These are phyloP conservation scores for Parnassius smintheus DNA, from an alignment of 2,888 invertebrate genomes.

Conservation along the genomic window DNA sequence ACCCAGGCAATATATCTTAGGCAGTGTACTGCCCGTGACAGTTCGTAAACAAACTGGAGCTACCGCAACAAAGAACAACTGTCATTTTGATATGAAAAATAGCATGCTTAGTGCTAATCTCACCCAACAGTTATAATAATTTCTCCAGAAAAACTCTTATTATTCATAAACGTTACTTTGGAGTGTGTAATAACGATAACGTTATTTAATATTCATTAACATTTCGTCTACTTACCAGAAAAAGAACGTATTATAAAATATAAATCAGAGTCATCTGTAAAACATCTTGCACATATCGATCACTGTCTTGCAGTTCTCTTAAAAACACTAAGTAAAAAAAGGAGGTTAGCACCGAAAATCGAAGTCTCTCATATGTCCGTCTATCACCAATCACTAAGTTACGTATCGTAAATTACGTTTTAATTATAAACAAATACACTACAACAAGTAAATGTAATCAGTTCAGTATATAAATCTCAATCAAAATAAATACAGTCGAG, in stretches of 20 bases:
- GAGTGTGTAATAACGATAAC: not conserved
- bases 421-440: conserved; percentile 54
- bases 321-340: conserved; percentile 74
- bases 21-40: conserved; percentile 82
- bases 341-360: conserved; percentile 76
- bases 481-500: conserved; percentile 79
- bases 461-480: conserved; percentile 72
- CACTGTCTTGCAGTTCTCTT: conserved; percentile 77
- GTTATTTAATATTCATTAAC: not conserved
- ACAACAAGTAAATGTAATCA: conserved; percentile 42
- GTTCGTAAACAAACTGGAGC: conserved; percentile 82
- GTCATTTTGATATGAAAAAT: conserved; percentile 41
- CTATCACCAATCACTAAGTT: conserved; percentile 59
- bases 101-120: conserved; percentile 29
- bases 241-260: conserved; percentile 53
- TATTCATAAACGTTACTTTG: not conserved
- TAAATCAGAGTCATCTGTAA: conserved; percentile 75
- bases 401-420: conserved; percentile 53
- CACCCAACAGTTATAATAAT: conserved; percentile 17
- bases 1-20: conserved; percentile 82
- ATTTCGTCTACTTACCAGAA: conserved; percentile 62
- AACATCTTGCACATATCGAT: conserved; percentile 81
- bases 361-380: conserved; percentile 44
- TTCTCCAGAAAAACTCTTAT: conserved; percentile 37
- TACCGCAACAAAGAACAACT: conserved; percentile 74